Conservation (phyloP, 2,888 invertebrate genomes). For the Pachliopta kotzebuea region DNA sequence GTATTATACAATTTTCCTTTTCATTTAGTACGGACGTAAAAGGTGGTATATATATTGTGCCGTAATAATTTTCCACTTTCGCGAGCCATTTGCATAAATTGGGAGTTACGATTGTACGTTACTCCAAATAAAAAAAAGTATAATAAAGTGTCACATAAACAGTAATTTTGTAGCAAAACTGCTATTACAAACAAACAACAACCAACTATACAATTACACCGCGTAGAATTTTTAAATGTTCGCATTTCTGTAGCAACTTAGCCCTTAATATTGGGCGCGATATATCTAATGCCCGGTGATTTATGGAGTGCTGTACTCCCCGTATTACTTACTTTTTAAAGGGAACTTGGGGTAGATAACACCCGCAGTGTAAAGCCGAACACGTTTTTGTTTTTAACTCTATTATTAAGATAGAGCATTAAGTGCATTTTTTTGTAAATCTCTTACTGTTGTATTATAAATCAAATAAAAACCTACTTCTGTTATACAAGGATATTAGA, state of each 20-base stretch:
- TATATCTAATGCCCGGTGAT: conserved; percentile 66
- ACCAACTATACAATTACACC: conserved; percentile 7
- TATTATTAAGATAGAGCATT: conserved; percentile 12
- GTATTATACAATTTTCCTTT: conserved; percentile 5
- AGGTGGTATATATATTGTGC: conserved; percentile 5
- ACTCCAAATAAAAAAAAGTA: conserved; percentile 24
- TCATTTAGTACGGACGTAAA: conserved; percentile 3
- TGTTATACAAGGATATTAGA: no score
- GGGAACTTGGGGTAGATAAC: conserved; percentile 46
- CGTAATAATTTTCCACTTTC: conserved; percentile 23
- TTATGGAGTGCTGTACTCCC: conserved; percentile 60
- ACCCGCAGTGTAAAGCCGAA: conserved; percentile 38
- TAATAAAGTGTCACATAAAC: conserved; percentile 27
- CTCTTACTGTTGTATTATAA: no score
- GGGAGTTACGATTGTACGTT: conserved; percentile 25
- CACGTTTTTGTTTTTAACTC: conserved; percentile 35
- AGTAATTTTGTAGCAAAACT: conserved; percentile 20
- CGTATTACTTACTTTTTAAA: conserved; percentile 37
- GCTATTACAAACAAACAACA: conserved; percentile 16
- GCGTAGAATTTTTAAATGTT: conserved; percentile 22
- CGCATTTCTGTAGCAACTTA: conserved; percentile 32
- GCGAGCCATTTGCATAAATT: conserved; percentile 24
- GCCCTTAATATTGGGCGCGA: conserved; percentile 47
- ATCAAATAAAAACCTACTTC: no score
- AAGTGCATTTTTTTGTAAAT: background rate